Evolutionary conservation across 2,888 invertebrate genomes (phyloP), one percentile per base, ranked within the genome.

Genomic region (Brachypterus glaber): DNA sequence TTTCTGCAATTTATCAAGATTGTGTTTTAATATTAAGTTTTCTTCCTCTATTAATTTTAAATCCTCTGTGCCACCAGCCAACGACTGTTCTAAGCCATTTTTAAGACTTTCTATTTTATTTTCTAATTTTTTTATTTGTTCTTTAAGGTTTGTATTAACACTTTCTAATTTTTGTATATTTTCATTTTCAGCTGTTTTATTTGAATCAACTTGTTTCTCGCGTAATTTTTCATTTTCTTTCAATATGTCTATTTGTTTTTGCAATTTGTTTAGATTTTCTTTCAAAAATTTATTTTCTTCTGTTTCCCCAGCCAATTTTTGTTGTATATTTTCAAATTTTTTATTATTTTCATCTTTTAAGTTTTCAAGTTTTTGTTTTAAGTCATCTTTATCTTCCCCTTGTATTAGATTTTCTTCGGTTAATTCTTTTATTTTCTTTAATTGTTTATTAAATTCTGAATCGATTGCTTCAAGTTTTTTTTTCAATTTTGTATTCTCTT

Each of bases 11-110:
- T n/a, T n/a, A n/a, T n/a, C 53, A 3, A 57, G 39, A 46, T 56
- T 50, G 37, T 50, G 48, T 26, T 50, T 36, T 9, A 58, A 39
- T 17, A 50, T 47, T 9, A 55, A 53, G 21, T 53, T 52, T 44
- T 59, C 56, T 39, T 49, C 44, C 17, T 39, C 47, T 18, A 58
- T 33, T 9, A 41, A 40, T 14, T 50, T 47, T 8, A 51, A 21
- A 32, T 44, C 30, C 25, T 41, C 29, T 3, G 35, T 16, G 37
- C 48, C 48, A 3, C 34, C 40, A 7, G 35, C 9, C 1, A 32
- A 9, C 17, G n/a, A n/a, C n/a, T n/a, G n/a, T n/a, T n/a, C n/a
- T n/a, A n/a, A n/a, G n/a, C n/a, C n/a, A n/a, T n/a, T n/a, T n/a
- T n/a, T n/a, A n/a, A n/a, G n/a, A n/a, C n/a, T 30, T 7, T 27